Percentiles rank a stretch among this genome's conserved stretches.
Evolutionary conservation across 2,888 invertebrate species (phyloP).

Genomic region (Caenorhabditis sp.): DNA sequence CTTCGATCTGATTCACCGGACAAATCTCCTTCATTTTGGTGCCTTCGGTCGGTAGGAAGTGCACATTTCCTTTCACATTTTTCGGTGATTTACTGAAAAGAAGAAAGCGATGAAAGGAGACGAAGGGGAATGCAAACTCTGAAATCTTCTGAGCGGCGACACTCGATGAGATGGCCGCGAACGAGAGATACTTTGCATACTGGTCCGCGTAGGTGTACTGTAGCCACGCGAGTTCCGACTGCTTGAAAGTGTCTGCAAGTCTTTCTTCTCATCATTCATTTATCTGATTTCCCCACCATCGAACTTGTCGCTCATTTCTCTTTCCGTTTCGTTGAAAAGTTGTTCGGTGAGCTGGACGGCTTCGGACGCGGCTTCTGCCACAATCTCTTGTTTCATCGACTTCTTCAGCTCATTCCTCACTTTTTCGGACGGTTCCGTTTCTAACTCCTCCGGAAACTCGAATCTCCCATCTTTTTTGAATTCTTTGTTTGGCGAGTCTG

Average conservation of each 20-base stretch:
- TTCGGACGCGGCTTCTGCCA: constrained; percentile 54
- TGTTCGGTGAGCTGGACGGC: constrained; percentile 63
- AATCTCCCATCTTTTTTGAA: constrained; percentile 12
- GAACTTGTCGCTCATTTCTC: constrained; percentile 54
- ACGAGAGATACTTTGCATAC: constrained; percentile 76
- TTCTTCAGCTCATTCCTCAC: constrained; percentile 51
- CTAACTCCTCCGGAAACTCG: constrained; percentile 23
- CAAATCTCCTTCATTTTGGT: constrained; percentile 72
- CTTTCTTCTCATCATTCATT: background rate
- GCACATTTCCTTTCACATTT: constrained; percentile 44
- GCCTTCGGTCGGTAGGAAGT: constrained; percentile 56
- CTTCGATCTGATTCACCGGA: constrained; percentile 75
- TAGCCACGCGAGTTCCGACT: constrained; percentile 66
- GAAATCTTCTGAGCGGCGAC: constrained; percentile 66
- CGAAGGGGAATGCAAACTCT: constrained; percentile 48
- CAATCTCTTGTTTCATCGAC: constrained; percentile 47
- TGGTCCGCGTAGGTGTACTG: constrained; percentile 67
- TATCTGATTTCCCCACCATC: constrained; percentile 8
- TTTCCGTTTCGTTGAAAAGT: constrained; percentile 70
- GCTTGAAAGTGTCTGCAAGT: constrained; percentile 33
- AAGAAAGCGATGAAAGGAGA: background rate
- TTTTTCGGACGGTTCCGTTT: constrained; percentile 31
- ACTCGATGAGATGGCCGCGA: constrained; percentile 73
- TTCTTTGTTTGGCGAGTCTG: constrained; percentile 34
- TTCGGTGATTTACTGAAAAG: constrained; percentile 60